These are phyloP conservation scores for Drosophila lini DNA, from an alignment of 1,140 invertebrate genomes.

Conservation along the genomic window DNA sequence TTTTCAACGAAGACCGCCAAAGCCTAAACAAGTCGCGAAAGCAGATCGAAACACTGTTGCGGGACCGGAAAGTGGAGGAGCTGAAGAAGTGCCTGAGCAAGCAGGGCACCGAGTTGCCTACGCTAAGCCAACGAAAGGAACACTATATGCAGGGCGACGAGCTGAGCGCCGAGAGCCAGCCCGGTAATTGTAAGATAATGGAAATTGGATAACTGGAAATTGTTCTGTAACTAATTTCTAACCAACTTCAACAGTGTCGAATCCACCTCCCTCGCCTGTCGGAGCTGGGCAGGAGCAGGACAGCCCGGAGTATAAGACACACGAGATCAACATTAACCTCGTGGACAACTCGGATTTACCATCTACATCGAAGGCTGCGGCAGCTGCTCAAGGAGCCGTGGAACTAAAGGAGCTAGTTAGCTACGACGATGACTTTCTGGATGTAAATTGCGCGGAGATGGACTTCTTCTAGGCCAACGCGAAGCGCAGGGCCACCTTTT, in stretches of 20 bases:
- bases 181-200: slow-evolving; percentile 84
- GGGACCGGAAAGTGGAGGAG: slow-evolving; percentile 88
- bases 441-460: slow-evolving; percentile 90
- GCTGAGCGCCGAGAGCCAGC: slow-evolving; percentile 85
- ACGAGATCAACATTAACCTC: slow-evolving; percentile 86
- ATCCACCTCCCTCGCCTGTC: slow-evolving; percentile 91
- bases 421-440: slow-evolving; percentile 89
- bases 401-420: slow-evolving; percentile 71
- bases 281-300: slow-evolving; percentile 89
- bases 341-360: slow-evolving; percentile 79
- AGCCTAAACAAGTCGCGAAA: slow-evolving; percentile 86
- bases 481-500: slow-evolving; percentile 55
- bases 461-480: slow-evolving; percentile 87
- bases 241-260: slow-evolving; percentile 85
- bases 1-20: slow-evolving; percentile 89
- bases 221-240: not conserved
- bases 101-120: slow-evolving; percentile 86
- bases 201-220: too few species aligned
- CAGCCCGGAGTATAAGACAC: slow-evolving; percentile 87
- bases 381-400: slow-evolving; percentile 40
- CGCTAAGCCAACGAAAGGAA: slow-evolving; percentile 85
- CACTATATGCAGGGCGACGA: slow-evolving; percentile 85
- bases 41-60: slow-evolving; percentile 85
- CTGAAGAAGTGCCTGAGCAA: slow-evolving; percentile 85
- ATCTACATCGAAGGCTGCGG: slow-evolving; percentile 74